Conservation (phyloP, 1,140 invertebrate genomes). For the Diabrotica undecimpunctata region DNA sequence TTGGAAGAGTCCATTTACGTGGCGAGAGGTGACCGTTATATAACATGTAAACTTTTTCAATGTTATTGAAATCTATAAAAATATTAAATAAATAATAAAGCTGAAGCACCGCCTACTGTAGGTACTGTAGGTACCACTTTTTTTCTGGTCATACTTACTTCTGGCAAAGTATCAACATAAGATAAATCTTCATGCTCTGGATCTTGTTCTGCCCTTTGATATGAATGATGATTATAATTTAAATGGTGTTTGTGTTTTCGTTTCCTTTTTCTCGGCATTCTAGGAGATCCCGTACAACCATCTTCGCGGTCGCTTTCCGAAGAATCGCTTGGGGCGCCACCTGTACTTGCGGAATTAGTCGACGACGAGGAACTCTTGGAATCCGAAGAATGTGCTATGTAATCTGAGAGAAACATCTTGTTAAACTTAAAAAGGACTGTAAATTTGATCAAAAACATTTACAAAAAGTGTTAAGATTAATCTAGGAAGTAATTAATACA, state of each 20-base stretch:
- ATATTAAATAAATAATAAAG: no score
- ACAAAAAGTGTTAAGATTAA: not conserved
- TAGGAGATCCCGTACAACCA: slow-evolving; percentile 62
- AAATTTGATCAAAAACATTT: not conserved
- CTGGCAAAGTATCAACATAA: slow-evolving; percentile 87
- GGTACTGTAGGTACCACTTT: no score
- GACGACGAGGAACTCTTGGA: slow-evolving; percentile 52
- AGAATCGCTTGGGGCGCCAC: slow-evolving; percentile 57
- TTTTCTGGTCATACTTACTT: no score
- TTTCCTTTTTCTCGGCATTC: slow-evolving; percentile 62
- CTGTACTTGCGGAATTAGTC: slow-evolving; percentile 48
- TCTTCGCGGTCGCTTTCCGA: slow-evolving; percentile 81
- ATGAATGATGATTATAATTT: slow-evolving; percentile 28
- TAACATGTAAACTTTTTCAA: no score
- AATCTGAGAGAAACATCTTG: slow-evolving; percentile 8
- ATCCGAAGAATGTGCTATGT: slow-evolving; percentile 43
- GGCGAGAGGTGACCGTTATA: no score
- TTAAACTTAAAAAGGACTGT: not conserved
- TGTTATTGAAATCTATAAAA: no score
- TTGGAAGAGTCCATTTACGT: no score
- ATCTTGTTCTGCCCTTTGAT: slow-evolving; percentile 36
- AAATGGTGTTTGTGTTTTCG: slow-evolving; percentile 46
- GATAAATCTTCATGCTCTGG: slow-evolving; percentile 69
- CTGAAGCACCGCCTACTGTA: no score
- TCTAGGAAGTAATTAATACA: no score